Base-by-base conservation (phyloP, 2,888 invertebrate genomes). In the Elmis aenea region DNA sequence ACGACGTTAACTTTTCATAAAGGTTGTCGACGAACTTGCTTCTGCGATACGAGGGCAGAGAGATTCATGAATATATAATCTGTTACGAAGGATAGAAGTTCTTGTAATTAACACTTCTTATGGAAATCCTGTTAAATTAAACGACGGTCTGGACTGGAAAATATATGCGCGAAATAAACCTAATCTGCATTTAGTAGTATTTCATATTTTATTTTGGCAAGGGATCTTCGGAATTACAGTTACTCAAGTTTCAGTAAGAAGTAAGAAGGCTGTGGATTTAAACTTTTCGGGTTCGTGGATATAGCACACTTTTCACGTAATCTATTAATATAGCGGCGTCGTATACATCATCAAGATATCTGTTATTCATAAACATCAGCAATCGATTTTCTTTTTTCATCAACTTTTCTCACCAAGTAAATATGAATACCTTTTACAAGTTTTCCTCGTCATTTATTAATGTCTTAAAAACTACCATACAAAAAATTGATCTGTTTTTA, bases 181-280 rank as follows among this genome's bases (percentile, higher is more conserved):
- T 60, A 58, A 61, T 61, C 59, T 60, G 47, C 59, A 61, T 61
- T 61, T 54, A 55, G 55, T 53, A 54, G 55, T 55, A 54, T 56
- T 53, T 53, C 55, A 56, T 57, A 57, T 57, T 57, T 57, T 55
- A 55, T 55, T 48, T 50, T 25, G 36, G 38, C 38, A 33, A 25
- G 21, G 38, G 33, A 41, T 36, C 44, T 45, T 18, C 22, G 45
- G 47, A 51, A 45, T 49, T 52, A 45, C 32, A 50, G 48, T 48
- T 43, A 26, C 40, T 42, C 21, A 45, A 47, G 34, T 42, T 36
- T 45, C 27, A 28, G 18, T 40, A 43, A 50, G 49, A 48, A 50
- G 50, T 53, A 48, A 54, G 31, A 34, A 46, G 50, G 48, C 49
- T 43, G 46, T 44, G 54, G 51, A 52, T 51, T 52, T 40, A 39